phyloP scores from a whole-genome alignment of 37 sponge, comb jelly and placozoan species.

The Halisarca cf. caerulea region DNA sequence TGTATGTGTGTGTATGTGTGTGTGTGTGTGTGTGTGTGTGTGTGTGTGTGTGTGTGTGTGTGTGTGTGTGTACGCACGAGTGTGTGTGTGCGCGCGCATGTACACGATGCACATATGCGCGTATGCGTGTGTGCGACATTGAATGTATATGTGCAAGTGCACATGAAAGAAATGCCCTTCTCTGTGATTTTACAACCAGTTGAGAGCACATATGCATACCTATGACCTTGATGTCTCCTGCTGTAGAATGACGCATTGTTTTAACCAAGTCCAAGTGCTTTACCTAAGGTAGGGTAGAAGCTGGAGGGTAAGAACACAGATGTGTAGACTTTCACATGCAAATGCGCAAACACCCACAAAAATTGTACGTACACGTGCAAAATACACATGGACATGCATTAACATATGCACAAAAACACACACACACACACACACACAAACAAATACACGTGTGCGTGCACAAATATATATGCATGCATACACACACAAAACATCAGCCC shows the following conservation, averaged over 20 bases:
- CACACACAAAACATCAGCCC: constrained; percentile 7
- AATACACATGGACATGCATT: neutral
- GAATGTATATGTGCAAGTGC: neutral
- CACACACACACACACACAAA: constrained; percentile 12
- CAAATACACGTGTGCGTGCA: neutral
- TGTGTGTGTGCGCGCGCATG: neutral
- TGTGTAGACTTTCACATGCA: neutral
- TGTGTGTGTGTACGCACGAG: too few relatives aligned
- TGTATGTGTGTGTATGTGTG: too few relatives aligned
- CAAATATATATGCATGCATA: constrained; percentile 2
- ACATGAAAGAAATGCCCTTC: neutral
- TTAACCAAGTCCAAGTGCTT: constrained; percentile 33
- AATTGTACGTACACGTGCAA: too few relatives aligned
- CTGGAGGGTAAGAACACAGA: neutral
- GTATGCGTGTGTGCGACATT: too few relatives aligned
- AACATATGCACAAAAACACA: too few relatives aligned
- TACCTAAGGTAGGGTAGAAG: constrained; percentile 20
- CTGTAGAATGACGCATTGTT: constrained; percentile 34
- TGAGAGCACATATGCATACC: constrained; percentile 20
- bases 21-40: too few relatives aligned
- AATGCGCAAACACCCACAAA: too few relatives aligned
- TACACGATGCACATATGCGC: neutral
- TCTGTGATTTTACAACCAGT: neutral
- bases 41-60: too few relatives aligned
- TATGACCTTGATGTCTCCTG: constrained; percentile 32